phyloP scores from a whole-genome alignment of 2,888 invertebrate genomes.

The Lacanobia oleracea region DNA sequence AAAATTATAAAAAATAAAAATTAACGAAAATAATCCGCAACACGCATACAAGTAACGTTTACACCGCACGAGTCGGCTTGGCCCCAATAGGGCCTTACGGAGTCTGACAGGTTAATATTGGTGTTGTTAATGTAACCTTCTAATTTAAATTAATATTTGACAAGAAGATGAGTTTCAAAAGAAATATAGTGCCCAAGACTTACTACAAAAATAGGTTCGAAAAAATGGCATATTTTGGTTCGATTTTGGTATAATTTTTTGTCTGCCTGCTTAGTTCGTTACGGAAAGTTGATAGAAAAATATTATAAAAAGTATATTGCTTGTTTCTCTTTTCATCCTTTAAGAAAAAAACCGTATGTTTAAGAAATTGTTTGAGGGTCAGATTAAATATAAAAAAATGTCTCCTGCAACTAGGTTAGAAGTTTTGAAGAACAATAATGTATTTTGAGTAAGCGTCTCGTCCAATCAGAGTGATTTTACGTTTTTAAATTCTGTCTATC shows the following conservation, averaged over 20 bases:
- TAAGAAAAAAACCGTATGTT: conserved; percentile 1
- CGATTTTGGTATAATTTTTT: too few species aligned
- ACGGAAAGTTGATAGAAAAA: neutral
- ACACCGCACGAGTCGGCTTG: too few species aligned
- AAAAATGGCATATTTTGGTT: too few species aligned
- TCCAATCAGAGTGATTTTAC: neutral
- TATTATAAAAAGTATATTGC: conserved; percentile 19
- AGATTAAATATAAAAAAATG: conserved; percentile 4
- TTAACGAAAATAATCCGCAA: too few species aligned
- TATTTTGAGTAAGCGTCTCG: conserved; percentile 27
- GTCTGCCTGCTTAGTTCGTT: conserved; percentile 9
- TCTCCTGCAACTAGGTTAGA: neutral
- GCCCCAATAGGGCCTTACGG: too few species aligned
- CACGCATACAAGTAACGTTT: too few species aligned
- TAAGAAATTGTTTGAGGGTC: conserved; percentile 6
- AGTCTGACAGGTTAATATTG: too few species aligned
- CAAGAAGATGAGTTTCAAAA: too few species aligned
- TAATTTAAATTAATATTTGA: too few species aligned
- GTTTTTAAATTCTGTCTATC: neutral
- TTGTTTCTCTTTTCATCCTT: conserved; percentile 4
- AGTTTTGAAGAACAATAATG: conserved; percentile 18
- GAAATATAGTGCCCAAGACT: too few species aligned
- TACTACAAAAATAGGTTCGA: neutral
- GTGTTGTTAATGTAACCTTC: too few species aligned
- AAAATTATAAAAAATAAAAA: too few species aligned